Evolutionary conservation across 2,797 vertebrate genomes (phyloP), one percentile per base, ranked within the genome.

Genomic region (Enteromius radiatus): DNA sequence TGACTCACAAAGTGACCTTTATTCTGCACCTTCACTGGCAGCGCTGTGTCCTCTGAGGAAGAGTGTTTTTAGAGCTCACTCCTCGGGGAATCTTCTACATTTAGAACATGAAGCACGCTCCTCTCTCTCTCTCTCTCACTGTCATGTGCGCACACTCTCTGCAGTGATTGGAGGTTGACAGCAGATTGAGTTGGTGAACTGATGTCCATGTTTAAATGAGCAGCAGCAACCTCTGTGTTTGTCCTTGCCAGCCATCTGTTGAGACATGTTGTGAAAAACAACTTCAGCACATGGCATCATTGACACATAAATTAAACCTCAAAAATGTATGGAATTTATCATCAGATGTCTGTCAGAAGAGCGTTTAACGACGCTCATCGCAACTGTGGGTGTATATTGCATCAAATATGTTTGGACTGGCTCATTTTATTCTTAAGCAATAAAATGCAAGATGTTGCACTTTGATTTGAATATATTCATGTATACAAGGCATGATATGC

Each of bases 1-100:
- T 83, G 87, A 86, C 65, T 61, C 36, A 36, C 76, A 87, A 41
- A 78, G 47, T 88, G 86, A 89, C 81, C 85, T 86, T 86, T 82
- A 76, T 86, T 70, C 47, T 73, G 54, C 65, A 82, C 78, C 71
- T 80, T 83, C 70, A 78, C 82, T 81, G 38, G 56, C 33, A 59
- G 76, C 31, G 19, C 56, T 75, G 43, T 38, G 19, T 75, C 76
- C 84, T 83, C 85, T 69, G 73, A 80, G 82, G 76, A 85, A 33
- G 38, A 47, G 75, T 81, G 77, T 83, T 84, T 86, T 83, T 83
- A 77, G 47, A 82, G 78, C 76, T 54, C 36, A 47, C 73, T 84
- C 84, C 80, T 71, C 36, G 45, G 84, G 80, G 82, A 84, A 31
- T 82, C 73, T 45, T 56, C 82, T 61, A 63, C 76, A 74, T 84